Evolutionary conservation across 2,113 vertebrate species (phyloP), one percentile per base, ranked within the genome.

Genomic region (Ciconia stormi): DNA sequence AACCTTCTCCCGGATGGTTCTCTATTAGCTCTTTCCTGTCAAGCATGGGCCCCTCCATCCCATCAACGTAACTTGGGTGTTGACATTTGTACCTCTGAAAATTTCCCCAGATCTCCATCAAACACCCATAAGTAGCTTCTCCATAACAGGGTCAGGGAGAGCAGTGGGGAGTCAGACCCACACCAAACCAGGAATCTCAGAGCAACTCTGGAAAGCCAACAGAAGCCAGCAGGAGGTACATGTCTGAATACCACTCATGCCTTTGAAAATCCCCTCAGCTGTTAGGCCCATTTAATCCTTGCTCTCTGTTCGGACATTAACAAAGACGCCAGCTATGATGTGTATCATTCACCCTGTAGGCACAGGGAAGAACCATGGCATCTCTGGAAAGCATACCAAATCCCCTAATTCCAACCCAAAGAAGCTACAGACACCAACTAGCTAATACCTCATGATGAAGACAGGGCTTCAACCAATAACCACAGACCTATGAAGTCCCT

Each of bases 201-300:
- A 91, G 47, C 70, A 77, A 72, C 27, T 19, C 72, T 82, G 78
- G 27, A 90, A 93, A 91, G 36, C 74, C 7, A 56, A 32, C 11
- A 87, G 82, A 87, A 92, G 69, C 10, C 52, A 85, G 38, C 52
- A 65, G 59, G 14, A 56, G 52, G n/a, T 76, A 16, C 11, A 29
- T 46, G 70, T 72, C n/a, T 58, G 65, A 94, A 95, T 95, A 42
- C 49, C 91, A 87, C 63, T 86, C 74, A 0, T 95, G 82, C 95
- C 74, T 97, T 29, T 74, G 58, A 77, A 89, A 96, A 97, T 74
- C 89, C 70, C 49, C 58, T 70, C 95, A 95, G 94, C 93, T 95
- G 93, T 91, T 66, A n/a, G 84, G 66, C n/a, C 38, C 19, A 15
- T 50, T 94, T 95, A 87, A 82, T 86, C 89, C 78, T 73, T n/a